A percentile compares a stretch with the other conserved stretches of the same genome.
These are phyloP conservation scores for Trinorchestia longiramus DNA, from an alignment of 1,140 invertebrate species.

Conservation along the genomic window DNA sequence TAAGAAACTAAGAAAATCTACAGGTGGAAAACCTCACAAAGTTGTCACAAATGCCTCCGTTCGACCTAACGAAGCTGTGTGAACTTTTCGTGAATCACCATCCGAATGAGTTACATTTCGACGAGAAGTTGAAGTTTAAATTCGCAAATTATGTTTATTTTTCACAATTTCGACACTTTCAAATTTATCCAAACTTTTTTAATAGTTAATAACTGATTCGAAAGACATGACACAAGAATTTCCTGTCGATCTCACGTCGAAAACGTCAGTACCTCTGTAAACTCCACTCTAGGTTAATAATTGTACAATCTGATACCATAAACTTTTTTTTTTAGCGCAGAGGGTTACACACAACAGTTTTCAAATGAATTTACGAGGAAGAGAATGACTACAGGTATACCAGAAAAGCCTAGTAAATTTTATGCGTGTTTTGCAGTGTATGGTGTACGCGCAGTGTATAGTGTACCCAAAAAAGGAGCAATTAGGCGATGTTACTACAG, in stretches of 20 bases:
- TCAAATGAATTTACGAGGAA: not conserved
- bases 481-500: not conserved
- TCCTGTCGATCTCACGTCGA: not conserved
- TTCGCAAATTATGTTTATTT: not conserved
- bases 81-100: not conserved
- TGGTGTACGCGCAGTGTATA: not conserved
- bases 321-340: not conserved
- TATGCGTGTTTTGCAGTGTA: not conserved
- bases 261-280: not conserved
- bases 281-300: too few relatives aligned
- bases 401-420: not conserved
- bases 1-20: not conserved
- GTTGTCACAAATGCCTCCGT: not conserved
- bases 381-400: not conserved
- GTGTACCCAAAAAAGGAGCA: not conserved
- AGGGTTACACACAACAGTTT: not conserved
- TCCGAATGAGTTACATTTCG: not conserved
- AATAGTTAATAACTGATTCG: not conserved
- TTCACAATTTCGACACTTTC: not conserved
- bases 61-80: not conserved
- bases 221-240: not conserved
- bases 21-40: not conserved
- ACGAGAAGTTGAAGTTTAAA: not conserved
- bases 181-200: not conserved
- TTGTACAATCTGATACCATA: not conserved